Percentiles rank a stretch among this genome's conserved stretches.
Conservation (phyloP, 2,113 vertebrate species). For the mouse (Mus musculus) region DNA sequence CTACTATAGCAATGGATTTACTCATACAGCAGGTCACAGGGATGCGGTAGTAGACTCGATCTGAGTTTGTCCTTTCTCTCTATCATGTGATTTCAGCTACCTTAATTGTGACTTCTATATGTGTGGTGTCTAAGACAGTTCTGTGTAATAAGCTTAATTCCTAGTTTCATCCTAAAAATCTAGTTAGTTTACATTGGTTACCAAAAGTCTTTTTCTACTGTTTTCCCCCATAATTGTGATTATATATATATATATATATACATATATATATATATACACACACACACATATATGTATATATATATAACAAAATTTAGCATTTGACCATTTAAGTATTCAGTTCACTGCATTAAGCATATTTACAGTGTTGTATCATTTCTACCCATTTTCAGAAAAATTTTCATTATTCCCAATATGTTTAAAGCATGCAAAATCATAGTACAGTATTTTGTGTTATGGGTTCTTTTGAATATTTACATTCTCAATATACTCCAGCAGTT, state of each 20-base stretch:
- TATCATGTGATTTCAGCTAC: not conserved
- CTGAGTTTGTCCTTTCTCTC: conserved; percentile 9
- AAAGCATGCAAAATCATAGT: conserved; percentile 9
- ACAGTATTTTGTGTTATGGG: not conserved
- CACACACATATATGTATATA: not conserved
- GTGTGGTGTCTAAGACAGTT: not conserved
- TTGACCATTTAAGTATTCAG: not conserved
- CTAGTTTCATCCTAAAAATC: conserved; percentile 15
- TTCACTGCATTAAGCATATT: conserved; percentile 17
- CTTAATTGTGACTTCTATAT: not conserved
- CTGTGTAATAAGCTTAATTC: not conserved
- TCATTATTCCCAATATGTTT: not conserved
- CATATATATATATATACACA: too few species aligned
- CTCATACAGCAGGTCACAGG: not conserved
- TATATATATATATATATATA: too few species aligned
- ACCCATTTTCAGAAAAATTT: conserved; percentile 9
- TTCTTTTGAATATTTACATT: conserved; percentile 45
- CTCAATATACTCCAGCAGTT: not conserved
- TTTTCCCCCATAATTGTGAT: not conserved
- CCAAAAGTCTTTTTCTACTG: not conserved
- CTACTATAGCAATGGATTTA: not conserved
- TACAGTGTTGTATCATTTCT: not conserved
- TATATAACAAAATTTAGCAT: conserved; percentile 8
- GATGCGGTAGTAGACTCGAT: conserved; percentile 11
- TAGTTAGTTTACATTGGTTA: not conserved